These are phyloP conservation scores for Campylomormyrus tamandua DNA, from an alignment of 2,113 vertebrate genomes.

Conservation along the genomic window DNA sequence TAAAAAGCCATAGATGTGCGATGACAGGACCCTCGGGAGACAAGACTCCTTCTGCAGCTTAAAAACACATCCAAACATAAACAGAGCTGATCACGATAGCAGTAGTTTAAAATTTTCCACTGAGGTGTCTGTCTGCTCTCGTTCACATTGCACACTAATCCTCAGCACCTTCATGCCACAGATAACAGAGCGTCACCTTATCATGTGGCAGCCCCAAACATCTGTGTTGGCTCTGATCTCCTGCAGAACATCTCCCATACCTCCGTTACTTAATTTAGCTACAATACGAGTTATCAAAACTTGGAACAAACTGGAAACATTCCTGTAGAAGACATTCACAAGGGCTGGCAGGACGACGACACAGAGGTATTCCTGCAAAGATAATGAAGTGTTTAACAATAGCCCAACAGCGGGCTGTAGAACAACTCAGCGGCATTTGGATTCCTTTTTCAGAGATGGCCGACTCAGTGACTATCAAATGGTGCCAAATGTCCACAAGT, in stretches of 20 bases:
- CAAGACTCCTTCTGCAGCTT: neutral
- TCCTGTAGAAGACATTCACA: neutral
- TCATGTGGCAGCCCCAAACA: neutral
- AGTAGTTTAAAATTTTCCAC: neutral
- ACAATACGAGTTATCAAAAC: neutral
- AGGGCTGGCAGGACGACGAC: neutral
- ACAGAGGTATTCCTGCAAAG: neutral
- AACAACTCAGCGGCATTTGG: neutral
- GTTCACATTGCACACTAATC: neutral
- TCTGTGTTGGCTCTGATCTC: neutral
- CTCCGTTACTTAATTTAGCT: neutral
- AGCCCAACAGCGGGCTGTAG: neutral
- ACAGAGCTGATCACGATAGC: neutral
- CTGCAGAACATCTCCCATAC: neutral
- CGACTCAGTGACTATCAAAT: neutral
- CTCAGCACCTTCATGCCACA: neutral
- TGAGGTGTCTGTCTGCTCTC: neutral
- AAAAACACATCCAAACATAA: slow-evolving; percentile 5
- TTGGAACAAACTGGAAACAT: neutral
- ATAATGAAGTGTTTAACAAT: neutral
- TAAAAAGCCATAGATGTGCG: neutral
- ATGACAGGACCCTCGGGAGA: neutral
- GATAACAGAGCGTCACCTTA: neutral
- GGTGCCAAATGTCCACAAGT: neutral
- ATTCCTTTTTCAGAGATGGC: neutral